Evolutionary conservation across 2,888 invertebrate species (phyloP).

Genomic region (Calliphora vomitoria): DNA sequence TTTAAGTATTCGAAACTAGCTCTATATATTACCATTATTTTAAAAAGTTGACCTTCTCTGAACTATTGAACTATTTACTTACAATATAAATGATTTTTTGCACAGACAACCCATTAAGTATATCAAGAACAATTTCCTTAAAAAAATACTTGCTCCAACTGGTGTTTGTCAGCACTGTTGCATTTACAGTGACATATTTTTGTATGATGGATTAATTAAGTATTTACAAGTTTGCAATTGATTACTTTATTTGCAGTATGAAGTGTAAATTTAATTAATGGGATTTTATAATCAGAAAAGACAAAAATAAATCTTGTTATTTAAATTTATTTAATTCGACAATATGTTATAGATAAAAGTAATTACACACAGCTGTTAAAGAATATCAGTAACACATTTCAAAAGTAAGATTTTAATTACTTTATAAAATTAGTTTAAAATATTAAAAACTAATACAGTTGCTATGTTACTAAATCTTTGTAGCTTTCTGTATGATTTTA

Average conservation of each 20-base stretch:
- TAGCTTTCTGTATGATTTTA: too few species aligned
- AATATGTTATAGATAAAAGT: not conserved
- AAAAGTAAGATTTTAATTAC: too few species aligned
- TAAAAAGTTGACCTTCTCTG: not conserved
- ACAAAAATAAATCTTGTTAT: not conserved
- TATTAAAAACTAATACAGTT: too few species aligned
- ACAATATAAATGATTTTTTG: not conserved
- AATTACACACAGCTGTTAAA: too few species aligned
- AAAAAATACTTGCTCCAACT: not conserved
- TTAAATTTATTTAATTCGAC: not conserved
- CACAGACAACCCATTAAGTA: not conserved
- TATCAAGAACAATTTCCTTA: slow-evolving; percentile 24
- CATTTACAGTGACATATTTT: not conserved
- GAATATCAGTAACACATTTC: too few species aligned
- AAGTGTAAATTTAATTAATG: slow-evolving; percentile 6
- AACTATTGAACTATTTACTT: not conserved
- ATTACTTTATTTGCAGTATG: too few species aligned
- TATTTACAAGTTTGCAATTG: slow-evolving; percentile 28
- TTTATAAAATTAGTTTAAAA: too few species aligned
- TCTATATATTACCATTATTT: too few species aligned
- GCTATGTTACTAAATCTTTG: too few species aligned
- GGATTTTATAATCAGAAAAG: not conserved
- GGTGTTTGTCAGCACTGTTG: not conserved
- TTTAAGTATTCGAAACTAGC: too few species aligned
- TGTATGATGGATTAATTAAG: slow-evolving; percentile 33